Percentiles rank a stretch among this genome's conserved stretches.
These are phyloP conservation scores for Ctenopoma kingsleyae DNA, from an alignment of 2,797 vertebrate genomes.

Conservation along the genomic window DNA sequence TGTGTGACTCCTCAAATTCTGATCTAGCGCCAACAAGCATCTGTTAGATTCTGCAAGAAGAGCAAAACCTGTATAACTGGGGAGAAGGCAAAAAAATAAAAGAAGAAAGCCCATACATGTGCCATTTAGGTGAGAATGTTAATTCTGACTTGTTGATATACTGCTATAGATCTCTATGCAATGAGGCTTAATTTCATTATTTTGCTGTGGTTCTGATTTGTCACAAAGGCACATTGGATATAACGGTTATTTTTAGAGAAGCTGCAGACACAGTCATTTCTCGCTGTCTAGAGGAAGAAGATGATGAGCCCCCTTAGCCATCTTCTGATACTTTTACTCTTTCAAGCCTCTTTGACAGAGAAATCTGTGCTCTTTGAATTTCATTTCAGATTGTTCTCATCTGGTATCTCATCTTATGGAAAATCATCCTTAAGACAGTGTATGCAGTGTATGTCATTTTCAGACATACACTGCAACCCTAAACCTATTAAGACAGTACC, in stretches of 20 bases:
- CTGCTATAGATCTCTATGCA: not conserved
- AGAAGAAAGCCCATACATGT: not conserved
- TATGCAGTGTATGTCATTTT: too few relatives aligned
- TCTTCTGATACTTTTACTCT: too few relatives aligned
- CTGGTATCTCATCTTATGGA: too few relatives aligned
- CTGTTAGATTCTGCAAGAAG: not conserved
- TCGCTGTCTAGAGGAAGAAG: not conserved
- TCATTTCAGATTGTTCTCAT: too few relatives aligned
- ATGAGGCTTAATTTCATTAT: not conserved
- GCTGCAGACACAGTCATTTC: not conserved
- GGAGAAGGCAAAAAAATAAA: too few relatives aligned
- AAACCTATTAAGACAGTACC: too few relatives aligned
- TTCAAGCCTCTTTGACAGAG: too few relatives aligned
- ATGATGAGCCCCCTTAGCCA: not conserved
- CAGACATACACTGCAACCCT: too few relatives aligned
- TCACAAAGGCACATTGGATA: not conserved
- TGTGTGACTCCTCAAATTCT: not conserved
- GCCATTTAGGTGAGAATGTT: not conserved
- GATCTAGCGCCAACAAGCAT: not conserved
- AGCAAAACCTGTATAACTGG: too few relatives aligned
- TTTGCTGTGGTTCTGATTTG: not conserved
- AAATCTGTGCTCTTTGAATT: too few relatives aligned
- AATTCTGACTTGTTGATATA: not conserved
- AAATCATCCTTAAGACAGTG: too few relatives aligned
- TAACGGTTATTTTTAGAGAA: conserved; percentile 1